Evolutionary conservation across 1,140 invertebrate species (phyloP).

Genomic region (Musca vetustissima): DNA sequence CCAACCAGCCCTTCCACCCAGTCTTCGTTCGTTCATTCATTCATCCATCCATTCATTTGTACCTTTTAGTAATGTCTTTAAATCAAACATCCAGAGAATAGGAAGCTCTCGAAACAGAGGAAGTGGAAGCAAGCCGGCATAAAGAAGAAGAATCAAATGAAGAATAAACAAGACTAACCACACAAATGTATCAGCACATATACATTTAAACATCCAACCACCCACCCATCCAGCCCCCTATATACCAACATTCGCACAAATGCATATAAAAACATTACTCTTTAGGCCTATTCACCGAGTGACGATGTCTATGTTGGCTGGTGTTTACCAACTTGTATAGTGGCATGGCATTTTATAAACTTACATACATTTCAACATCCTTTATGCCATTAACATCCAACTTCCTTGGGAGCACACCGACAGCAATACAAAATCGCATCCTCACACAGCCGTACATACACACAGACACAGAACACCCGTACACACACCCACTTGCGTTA

Average conservation of each 20-base stretch:
- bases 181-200: neutral
- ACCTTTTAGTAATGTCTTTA: neutral
- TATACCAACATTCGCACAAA: too few species aligned
- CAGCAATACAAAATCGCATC: conserved; percentile 2
- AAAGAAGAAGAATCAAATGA: neutral
- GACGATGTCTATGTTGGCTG: too few species aligned
- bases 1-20: too few species aligned
- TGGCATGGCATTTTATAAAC: conserved; percentile 1
- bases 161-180: neutral
- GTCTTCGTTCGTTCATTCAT: too few species aligned
- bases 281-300: too few species aligned
- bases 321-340: too few species aligned
- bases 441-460: too few species aligned
- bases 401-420: conserved; percentile 3
- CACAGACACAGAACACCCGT: too few species aligned
- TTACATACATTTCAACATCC: conserved; percentile 5
- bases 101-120: neutral
- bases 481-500: too few species aligned
- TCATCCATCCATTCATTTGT: neutral
- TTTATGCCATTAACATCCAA: conserved; percentile 14
- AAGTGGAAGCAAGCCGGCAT: neutral
- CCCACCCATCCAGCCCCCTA: too few species aligned
- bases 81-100: neutral
- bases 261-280: too few species aligned
- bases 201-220: neutral